phyloP scores from a whole-genome alignment of 1,140 invertebrate genomes.

The Conus ventricosus region DNA sequence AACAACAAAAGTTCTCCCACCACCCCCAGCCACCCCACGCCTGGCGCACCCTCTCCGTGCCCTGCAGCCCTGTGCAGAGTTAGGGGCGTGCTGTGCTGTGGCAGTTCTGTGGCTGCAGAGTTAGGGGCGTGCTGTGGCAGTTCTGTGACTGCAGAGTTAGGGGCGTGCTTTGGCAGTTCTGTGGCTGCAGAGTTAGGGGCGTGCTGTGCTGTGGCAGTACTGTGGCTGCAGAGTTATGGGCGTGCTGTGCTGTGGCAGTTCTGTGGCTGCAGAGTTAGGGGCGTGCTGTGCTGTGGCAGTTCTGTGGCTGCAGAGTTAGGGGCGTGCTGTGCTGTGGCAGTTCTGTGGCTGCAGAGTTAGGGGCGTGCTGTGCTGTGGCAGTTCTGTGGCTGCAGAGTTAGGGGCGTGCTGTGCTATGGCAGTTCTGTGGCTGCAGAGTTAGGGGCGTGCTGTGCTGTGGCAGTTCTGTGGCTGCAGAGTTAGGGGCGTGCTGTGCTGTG shows the following conservation, averaged over 20 bases:
- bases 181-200: not conserved
- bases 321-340: not conserved
- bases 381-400: not conserved
- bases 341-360: not conserved
- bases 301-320: not conserved
- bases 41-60: no score
- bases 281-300: not conserved
- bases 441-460: not conserved
- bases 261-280: not conserved
- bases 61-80: no score
- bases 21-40: no score
- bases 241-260: not conserved
- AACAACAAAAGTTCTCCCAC: no score
- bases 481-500: not conserved
- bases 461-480: slow-evolving; percentile 2
- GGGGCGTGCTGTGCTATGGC: not conserved
- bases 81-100: not conserved
- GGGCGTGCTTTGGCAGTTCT: not conserved
- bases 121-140: not conserved
- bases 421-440: not conserved
- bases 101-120: not conserved
- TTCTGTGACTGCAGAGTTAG: not conserved
- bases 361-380: not conserved
- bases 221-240: no score
- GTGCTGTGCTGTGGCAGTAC: not conserved